A percentile compares a stretch with the other conserved stretches of the same genome.
Evolutionary conservation across 2,888 invertebrate species (phyloP).

Genomic region (Pantelozetes paolii): DNA sequence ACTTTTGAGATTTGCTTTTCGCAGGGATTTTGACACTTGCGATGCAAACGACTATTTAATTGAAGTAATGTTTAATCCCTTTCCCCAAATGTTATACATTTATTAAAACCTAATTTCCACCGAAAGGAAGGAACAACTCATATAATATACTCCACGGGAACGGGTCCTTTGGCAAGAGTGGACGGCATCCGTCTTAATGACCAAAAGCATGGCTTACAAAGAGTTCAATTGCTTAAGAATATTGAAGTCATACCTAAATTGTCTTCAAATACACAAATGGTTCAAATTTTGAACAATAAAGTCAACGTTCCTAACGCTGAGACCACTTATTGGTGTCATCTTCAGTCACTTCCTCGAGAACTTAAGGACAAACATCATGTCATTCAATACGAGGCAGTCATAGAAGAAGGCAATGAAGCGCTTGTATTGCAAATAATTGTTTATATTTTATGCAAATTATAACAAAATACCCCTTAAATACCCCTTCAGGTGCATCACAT

Average conservation of each 20-base stretch:
- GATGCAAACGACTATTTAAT: conserved; percentile 68
- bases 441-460: neutral
- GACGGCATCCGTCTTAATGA: conserved; percentile 61
- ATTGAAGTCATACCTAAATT: conserved; percentile 50
- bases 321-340: conserved; percentile 96
- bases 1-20: conserved; percentile 67
- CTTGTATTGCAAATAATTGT: conserved; percentile 56
- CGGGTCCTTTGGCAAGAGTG: conserved; percentile 66
- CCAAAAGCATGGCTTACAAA: conserved; percentile 66
- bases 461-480: too few relatives aligned
- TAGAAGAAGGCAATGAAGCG: conserved; percentile 73
- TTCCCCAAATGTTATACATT: neutral
- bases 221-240: conserved; percentile 67
- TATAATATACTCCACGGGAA: conserved; percentile 75
- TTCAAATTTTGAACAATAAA: conserved; percentile 42
- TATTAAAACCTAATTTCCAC: neutral
- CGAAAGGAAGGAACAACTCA: conserved; percentile 82
- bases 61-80: conserved; percentile 58
- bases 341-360: conserved; percentile 69
- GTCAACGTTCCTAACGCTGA: conserved; percentile 69
- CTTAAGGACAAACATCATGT: conserved; percentile 66
- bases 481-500: conserved; percentile 75
- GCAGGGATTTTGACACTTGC: conserved; percentile 77
- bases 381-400: conserved; percentile 78
- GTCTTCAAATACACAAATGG: conserved; percentile 44